These are phyloP conservation scores for Seira musarum DNA, from an alignment of 2,888 invertebrate species.

Conservation along the genomic window DNA sequence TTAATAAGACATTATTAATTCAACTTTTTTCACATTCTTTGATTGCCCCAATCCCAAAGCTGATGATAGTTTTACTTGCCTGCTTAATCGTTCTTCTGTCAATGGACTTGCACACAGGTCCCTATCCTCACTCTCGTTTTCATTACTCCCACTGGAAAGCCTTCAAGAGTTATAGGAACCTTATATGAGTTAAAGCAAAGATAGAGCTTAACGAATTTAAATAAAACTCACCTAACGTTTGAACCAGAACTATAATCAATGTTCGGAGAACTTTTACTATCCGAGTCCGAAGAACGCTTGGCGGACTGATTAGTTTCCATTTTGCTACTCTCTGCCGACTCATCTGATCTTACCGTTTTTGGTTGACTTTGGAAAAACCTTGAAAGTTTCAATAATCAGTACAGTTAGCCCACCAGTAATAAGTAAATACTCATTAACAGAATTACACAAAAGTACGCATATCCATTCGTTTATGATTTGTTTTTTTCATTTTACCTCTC, in stretches of 20 bases:
- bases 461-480: too few relatives aligned
- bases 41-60: too few relatives aligned
- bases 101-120: conserved; percentile 50
- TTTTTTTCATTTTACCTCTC: conserved; percentile 74
- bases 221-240: conserved; percentile 55
- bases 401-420: conserved; percentile 13
- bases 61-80: conserved; percentile 41
- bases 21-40: too few relatives aligned
- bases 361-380: conserved; percentile 81
- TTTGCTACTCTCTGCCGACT: conserved; percentile 72
- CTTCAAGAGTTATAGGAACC: conserved; percentile 23
- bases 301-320: conserved; percentile 45
- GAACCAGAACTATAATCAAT: conserved; percentile 69
- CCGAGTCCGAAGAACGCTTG: conserved; percentile 55
- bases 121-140: conserved; percentile 74
- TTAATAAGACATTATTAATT: too few relatives aligned
- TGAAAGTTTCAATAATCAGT: background rate
- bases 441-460: background rate
- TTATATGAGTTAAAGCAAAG: background rate
- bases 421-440: background rate
- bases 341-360: conserved; percentile 76
- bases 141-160: conserved; percentile 72
- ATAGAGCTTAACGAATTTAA: background rate
- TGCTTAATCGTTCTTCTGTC: conserved; percentile 63
- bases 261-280: conserved; percentile 68